A percentile compares a stretch with the other conserved stretches of the same genome.
Conservation (phyloP, 2,888 invertebrate species). For the Cheilosia impressa region DNA sequence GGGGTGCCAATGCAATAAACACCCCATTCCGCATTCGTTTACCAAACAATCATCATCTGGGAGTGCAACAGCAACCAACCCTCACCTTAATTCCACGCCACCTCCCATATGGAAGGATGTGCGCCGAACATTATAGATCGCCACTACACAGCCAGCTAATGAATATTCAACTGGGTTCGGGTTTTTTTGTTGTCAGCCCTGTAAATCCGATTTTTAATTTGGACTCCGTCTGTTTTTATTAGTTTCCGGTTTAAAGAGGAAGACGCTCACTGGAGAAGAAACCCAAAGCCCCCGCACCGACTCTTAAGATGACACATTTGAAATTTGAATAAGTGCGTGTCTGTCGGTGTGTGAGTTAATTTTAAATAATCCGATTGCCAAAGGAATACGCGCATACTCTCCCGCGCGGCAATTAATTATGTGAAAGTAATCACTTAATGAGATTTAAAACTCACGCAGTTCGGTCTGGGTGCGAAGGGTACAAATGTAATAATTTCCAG, state of each 20-base stretch:
- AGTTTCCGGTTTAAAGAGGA: slow-evolving; percentile 58
- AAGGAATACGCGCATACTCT: slow-evolving; percentile 26
- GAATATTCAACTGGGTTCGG: slow-evolving; percentile 53
- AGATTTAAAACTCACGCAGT: slow-evolving; percentile 51
- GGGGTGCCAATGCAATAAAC: slow-evolving; percentile 62
- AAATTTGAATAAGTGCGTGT: slow-evolving; percentile 61
- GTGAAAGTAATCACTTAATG: slow-evolving; percentile 74
- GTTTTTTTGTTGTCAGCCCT: slow-evolving; percentile 10
- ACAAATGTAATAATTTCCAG: slow-evolving; percentile 71
- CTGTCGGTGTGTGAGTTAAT: slow-evolving; percentile 37
- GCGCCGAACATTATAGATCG: background rate
- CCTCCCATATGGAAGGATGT: slow-evolving; percentile 10
- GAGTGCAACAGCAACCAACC: slow-evolving; percentile 10
- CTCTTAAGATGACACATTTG: slow-evolving; percentile 57
- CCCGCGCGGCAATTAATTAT: slow-evolving; percentile 66
- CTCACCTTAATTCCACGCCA: slow-evolving; percentile 28
- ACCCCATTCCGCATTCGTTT: slow-evolving; percentile 64
- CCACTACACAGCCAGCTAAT: slow-evolving; percentile 34
- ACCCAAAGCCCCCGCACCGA: background rate
- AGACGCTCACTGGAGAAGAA: background rate
- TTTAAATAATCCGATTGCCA: slow-evolving; percentile 60
- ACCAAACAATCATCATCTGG: slow-evolving; percentile 60
- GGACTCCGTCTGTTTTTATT: slow-evolving; percentile 3
- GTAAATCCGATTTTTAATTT: slow-evolving; percentile 56
- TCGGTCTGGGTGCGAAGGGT: slow-evolving; percentile 52